Percentiles rank a stretch among this genome's conserved stretches.
Evolutionary conservation across 2,113 vertebrate species (phyloP).

Genomic region (Trematocara nigrifrons): DNA sequence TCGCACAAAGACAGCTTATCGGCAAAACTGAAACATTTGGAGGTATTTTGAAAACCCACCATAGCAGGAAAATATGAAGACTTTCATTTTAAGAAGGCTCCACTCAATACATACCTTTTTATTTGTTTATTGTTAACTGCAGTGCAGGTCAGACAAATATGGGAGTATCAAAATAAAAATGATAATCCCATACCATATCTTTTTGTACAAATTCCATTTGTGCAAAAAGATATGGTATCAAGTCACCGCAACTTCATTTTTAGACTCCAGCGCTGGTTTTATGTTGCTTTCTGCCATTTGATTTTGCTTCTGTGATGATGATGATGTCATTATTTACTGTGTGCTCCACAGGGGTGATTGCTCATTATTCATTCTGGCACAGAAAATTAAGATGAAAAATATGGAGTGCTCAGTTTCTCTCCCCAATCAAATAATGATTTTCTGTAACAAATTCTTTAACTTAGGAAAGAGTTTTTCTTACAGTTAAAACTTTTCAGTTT

Average conservation of each 20-base stretch:
- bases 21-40: neutral
- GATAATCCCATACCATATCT: neutral
- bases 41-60: neutral
- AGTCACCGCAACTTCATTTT: neutral
- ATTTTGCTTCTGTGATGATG: neutral
- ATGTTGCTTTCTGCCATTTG: neutral
- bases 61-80: neutral
- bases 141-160: neutral
- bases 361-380: neutral
- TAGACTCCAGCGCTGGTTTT: neutral
- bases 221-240: neutral
- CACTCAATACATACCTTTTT: no score
- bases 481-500: neutral
- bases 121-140: neutral
- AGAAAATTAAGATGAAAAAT: neutral
- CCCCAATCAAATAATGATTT: neutral
- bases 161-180: neutral
- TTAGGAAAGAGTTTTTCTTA: neutral
- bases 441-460: neutral
- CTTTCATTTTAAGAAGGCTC: neutral
- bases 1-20: neutral
- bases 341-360: neutral
- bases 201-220: neutral
- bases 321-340: neutral
- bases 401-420: neutral